Base-by-base conservation (phyloP, 2,113 vertebrate species). In the Atlantisia rogersi region DNA sequence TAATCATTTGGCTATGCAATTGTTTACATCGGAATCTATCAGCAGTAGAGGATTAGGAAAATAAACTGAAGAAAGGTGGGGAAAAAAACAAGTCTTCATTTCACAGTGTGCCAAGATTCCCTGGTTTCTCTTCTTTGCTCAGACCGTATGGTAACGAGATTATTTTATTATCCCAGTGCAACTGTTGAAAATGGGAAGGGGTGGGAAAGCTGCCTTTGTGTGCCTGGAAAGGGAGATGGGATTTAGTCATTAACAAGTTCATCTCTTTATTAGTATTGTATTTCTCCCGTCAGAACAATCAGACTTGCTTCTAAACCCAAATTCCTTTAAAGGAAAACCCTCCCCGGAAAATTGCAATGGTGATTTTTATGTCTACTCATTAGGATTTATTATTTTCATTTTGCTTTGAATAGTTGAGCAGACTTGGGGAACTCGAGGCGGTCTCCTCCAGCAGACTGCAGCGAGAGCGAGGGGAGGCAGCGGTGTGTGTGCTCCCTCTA, bases 401-500 rank as follows among this genome's bases (percentile, higher is more conserved):
- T 96, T 1, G 2, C 68, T 88, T 84, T 81, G 64, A 60, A 70
- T 40, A 56, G 62, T 18, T 46, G 68, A 90, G 74, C 69, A 82
- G n/a, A 39, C 53, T 59, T 77, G 60, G 60, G 37, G 63, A 44
- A 37, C n/a, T 12, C 1, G 10, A 70, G 58, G 28, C 1, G 1
- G 32, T 55, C 39, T 46, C 76, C 77, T 46, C 3, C 50, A 40
- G 69, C 64, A 40, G 76, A 17, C 35, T 0, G 28, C 24, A 2
- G 19, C 0, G 62, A 26, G 6, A 37, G 52, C 12, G 5, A 32
- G 2, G 11, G 32, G 83, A 82, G 95, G 95, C 62, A 50, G 85
- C 11, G 46, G 80, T 71, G 83, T 86, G 73, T 90, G 91, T 55
- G 87, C 68, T 77, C 94, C 96, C 96, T 97, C 97, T 98, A 95